Base-by-base conservation (phyloP, 2,888 invertebrate species). In the Julus scanicus region DNA sequence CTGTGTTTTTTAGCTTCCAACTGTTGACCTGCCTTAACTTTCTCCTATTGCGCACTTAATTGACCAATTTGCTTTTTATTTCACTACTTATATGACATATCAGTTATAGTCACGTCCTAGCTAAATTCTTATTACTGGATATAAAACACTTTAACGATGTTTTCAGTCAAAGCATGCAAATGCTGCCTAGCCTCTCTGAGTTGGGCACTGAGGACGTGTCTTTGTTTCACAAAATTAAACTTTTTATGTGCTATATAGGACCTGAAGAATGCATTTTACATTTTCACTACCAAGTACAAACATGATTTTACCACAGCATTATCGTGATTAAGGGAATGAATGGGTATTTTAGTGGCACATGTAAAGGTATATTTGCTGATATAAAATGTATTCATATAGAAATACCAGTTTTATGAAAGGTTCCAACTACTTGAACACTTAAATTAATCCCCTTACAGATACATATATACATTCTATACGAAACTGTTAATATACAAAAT, bases 11-110 rank as follows among this genome's bases (percentile, higher is more conserved):
- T 71, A 71, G 8, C 20, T 71, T 71, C 63, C 63, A 71, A 71
- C 63, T 71, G 63, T 71, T 71, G 63, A 71, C 63, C 63, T 71
- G 63, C 20, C 63, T 71, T 11, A 71, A 71, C 63, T 71, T 71
- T 71, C 20, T 71, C 20, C 63, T 29, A 71, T 71, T 71, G 63
- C 63, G 20, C 63, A 71, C 63, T 71, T 71, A 71, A 71, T 71
- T 71, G 63, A 71, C 63, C 63, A 71, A 71, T 71, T 71, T 71
- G 63, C 63, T 71, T 71, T 71, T 71, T 71, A 71, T 71, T 71
- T 20, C 63, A 20, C 63, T 71, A 71, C 63, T 71, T 71, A 71
- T 20, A 20, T 71, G 63, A 71, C 63, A 71, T 71, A 71, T 71
- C 63, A 71, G 63, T 71, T 71, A 71, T 71, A 71, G 63, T 71